Evolutionary conservation across 2,113 vertebrate genomes (phyloP).

Genomic region (Ceyx margarethae): DNA sequence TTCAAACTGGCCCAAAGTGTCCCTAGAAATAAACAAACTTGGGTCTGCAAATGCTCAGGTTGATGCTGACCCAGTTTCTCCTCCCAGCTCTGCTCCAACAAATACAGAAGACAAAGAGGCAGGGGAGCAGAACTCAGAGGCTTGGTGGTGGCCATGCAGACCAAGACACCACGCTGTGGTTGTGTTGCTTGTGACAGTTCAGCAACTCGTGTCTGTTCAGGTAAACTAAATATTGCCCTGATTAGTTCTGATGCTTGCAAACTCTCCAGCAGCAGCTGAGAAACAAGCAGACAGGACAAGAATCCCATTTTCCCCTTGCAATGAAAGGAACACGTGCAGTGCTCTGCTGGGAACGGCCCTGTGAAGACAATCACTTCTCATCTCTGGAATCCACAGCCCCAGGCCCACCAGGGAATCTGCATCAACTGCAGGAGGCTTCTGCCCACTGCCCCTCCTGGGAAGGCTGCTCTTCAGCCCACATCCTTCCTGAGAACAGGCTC

Average conservation of each 20-base stretch:
- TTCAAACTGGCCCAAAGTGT: background rate
- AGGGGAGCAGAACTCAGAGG: background rate
- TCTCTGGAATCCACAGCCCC: background rate
- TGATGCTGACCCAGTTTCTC: background rate
- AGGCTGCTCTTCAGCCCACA: background rate
- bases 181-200: background rate
- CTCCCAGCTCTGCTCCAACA: background rate
- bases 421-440: background rate
- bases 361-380: background rate
- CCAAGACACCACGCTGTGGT: background rate
- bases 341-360: background rate
- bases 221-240: background rate
- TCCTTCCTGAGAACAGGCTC: background rate
- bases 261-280: background rate
- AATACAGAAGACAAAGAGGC: background rate
- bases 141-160: fast-evolving
- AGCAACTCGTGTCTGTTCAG: background rate
- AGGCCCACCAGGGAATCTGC: background rate
- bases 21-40: background rate
- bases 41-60: background rate
- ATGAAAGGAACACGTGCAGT: background rate
- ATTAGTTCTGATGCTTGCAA: background rate
- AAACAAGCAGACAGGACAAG: background rate
- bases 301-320: background rate
- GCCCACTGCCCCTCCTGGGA: background rate